Evolutionary conservation across 2,797 vertebrate genomes (phyloP), one percentile per base, ranked within the genome.

Genomic region (Malurus leucopterus): DNA sequence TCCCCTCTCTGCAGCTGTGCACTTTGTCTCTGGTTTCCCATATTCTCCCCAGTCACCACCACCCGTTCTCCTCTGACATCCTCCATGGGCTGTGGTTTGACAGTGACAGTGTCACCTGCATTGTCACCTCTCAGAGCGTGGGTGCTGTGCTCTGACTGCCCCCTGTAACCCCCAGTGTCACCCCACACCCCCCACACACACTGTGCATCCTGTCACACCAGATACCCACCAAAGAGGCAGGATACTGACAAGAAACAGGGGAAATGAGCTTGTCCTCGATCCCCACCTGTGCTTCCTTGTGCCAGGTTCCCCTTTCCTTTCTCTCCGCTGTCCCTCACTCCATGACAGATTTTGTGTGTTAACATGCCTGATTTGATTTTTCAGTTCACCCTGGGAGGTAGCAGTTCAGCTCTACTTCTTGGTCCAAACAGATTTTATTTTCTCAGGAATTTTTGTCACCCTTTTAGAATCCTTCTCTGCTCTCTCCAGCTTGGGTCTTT

Each of bases 81-180:
- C 34, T 68, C 30, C 6, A 0, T 20, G 43, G 34, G 51, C 27
- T 19, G 11, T 15, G n/a, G 19, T 55, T 58, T 72, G 70, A 26
- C 1, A 3, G 61, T 19, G 27, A 26, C 15, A 65, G n/a, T 44
- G 21, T 8, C 50, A 9, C 4, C 8, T 57, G 55, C 50, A 29
- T 18, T 0, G 1, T 29, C 1, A 0, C 40, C 53, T 63, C 63
- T 51, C 32, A 19, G 19, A 43, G 20, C 2, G 23, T 58, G 13
- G 3, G 2, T 3, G 40, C 63, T 69, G 76, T n/a, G 70, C 62
- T 26, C 21, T 38, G 82, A 6, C 50, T 40, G 34, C 53, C 71
- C 61, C 46, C 86, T 61, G 57, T 46, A 34, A 57, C 51, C 73
- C 43, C 54, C 20, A 11, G 44, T n/a, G 27, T 30, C 61, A 32